Conservation (phyloP, 1,140 invertebrate genomes). For the Hypothenemus hampei region DNA sequence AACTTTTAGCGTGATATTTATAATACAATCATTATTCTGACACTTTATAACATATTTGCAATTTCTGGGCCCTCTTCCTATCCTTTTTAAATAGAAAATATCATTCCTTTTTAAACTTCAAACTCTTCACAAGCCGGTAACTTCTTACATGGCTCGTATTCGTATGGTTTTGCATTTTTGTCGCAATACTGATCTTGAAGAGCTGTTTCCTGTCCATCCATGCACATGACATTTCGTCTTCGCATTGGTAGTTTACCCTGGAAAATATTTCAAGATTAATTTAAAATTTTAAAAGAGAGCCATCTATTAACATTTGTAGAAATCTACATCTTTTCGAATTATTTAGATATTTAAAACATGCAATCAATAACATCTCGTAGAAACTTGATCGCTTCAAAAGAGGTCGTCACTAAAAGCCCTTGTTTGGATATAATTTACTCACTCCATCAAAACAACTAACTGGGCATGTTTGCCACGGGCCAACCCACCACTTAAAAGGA, state of each 20-base stretch:
- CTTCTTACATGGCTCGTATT: constrained; percentile 58
- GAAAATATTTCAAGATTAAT: constrained; percentile 7
- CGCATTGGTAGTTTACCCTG: constrained; percentile 51
- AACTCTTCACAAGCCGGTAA: constrained; percentile 51
- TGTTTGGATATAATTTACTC: constrained; percentile 11
- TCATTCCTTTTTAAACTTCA: constrained; percentile 4
- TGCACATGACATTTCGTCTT: constrained; percentile 69
- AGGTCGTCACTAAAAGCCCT: no score
- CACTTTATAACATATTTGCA: no score
- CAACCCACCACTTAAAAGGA: constrained; percentile 73
- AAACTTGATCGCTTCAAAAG: no score
- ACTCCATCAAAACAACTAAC: constrained; percentile 58
- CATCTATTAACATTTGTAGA: no score
- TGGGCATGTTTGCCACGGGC: constrained; percentile 78
- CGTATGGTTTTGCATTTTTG: constrained; percentile 52
- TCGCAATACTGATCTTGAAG: constrained; percentile 65
- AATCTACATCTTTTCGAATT: no score
- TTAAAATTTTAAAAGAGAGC: no score
- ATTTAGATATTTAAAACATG: no score
- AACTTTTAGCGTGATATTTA: no score
- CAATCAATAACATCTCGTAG: no score
- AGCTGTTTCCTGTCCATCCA: constrained; percentile 62
- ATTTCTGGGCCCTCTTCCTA: no score
- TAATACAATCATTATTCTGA: no score
- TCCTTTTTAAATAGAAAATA: no score